Base-by-base conservation (phyloP, 2,113 vertebrate genomes). In the Lepidothrix coronata region DNA sequence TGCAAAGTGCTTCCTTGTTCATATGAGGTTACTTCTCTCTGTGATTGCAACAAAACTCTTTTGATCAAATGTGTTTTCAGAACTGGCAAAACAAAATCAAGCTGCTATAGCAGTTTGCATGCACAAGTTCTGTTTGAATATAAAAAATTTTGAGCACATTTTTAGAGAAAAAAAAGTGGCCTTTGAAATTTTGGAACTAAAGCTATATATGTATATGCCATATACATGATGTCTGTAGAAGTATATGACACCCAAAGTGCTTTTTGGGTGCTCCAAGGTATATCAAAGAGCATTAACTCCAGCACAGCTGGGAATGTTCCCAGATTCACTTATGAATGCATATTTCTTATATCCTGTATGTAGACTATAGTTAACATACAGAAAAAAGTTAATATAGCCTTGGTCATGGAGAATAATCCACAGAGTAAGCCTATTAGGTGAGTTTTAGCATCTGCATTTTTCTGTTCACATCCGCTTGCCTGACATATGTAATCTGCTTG, bases 401-500 rank as follows among this genome's bases (percentile, higher is more conserved):
- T 92, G 74, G 85, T 66, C 92, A 92, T 83, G 93, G 88, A 88
- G 49, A 94, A 75, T 96, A 95, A 97, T 87, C 92, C 83, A 63
- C 37, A 83, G 89, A 82, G 72, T 96, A 96, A 96, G 89, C 91
- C 81, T 96, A 61, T 97, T 96, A 97, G 82, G 83, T 85, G 83
- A 97, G 91, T 81, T 88, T 95, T 94, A 96, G 79, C 84, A 77
- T 91, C 79, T 90, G 51, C 91, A 94, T 85, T 91, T 95, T 95
- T 90, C 95, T 91, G 91, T 85, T 95, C 91, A 87, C 88, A 94
- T 96, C 90, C 95, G 81, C 82, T 92, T 85, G 86, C 83, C 89
- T 95, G 95, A 94, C 92, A 95, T 78, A 59, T 37, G 86, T 87
- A 95, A 96, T 96, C 94, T 94, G 87, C 73, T 61, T 66, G 84